These are phyloP conservation scores for Machimus atricapillus DNA, from an alignment of 2,888 invertebrate species.

Conservation along the genomic window DNA sequence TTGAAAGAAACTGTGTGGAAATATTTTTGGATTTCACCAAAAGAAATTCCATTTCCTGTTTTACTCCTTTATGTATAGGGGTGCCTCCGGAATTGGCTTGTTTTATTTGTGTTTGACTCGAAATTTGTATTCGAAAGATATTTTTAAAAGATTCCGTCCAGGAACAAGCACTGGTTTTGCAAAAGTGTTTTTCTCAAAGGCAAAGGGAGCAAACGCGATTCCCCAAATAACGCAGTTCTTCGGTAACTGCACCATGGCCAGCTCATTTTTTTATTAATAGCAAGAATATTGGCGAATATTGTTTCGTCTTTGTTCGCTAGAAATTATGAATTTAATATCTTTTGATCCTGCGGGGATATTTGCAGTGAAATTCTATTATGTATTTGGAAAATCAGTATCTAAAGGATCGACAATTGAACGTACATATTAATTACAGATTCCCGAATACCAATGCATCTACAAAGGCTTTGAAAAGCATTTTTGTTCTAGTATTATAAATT, in stretches of 20 bases:
- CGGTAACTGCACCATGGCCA: not conserved
- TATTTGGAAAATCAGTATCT: not conserved
- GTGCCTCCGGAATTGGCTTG: not conserved
- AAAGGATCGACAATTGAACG: not conserved
- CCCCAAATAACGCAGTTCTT: not conserved
- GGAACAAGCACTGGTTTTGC: not conserved
- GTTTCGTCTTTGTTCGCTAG: not conserved
- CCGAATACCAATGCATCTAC: not conserved
- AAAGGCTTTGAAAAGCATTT: not conserved
- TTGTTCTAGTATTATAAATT: not conserved
- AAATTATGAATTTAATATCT: not conserved
- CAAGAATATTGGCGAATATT: not conserved
- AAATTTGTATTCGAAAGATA: constrained; percentile 17
- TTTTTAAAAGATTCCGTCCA: not conserved
- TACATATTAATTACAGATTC: not conserved
- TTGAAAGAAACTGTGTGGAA: constrained; percentile 13
- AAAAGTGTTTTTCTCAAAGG: not conserved
- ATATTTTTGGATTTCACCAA: not conserved
- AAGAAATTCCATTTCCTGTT: constrained; percentile 30
- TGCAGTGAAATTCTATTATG: not conserved
- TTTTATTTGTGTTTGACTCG: constrained; percentile 17
- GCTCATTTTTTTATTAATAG: not conserved
- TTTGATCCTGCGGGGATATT: not conserved
- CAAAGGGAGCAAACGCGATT: not conserved
- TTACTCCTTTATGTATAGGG: not conserved